phyloP scores from a whole-genome alignment of 2,113 vertebrate genomes.

The Parus major region DNA sequence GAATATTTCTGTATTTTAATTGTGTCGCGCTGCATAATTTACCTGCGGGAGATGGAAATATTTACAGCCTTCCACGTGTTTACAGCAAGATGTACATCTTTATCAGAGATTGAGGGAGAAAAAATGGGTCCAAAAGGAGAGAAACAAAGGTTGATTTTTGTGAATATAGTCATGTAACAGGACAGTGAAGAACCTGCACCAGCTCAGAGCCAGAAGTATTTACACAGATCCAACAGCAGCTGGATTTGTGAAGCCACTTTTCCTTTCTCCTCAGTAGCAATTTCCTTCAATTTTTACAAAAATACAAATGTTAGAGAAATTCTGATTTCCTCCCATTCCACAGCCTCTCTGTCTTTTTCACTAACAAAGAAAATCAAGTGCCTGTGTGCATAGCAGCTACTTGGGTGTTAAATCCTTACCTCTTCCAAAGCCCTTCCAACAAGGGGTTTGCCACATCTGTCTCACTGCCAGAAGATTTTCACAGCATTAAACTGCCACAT shows the following conservation, averaged over 20 bases:
- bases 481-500: not conserved
- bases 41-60: not conserved
- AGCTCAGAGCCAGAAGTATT: not conserved
- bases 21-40: not conserved
- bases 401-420: not conserved
- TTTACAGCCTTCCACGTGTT: not conserved
- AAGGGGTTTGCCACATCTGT: not conserved
- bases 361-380: not conserved
- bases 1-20: not conserved
- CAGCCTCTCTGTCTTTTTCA: not conserved
- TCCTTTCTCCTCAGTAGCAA: not conserved
- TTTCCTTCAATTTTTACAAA: not conserved
- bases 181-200: not conserved
- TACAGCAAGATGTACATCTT: not conserved
- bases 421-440: not conserved
- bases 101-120: not conserved
- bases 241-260: not conserved
- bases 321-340: not conserved
- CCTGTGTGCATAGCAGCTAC: not conserved
- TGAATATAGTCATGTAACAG: not conserved
- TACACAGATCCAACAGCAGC: not conserved
- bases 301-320: not conserved
- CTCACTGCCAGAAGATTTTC: not conserved
- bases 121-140: not conserved
- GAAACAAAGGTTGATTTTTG: not conserved